Base-by-base conservation (phyloP, 2,888 invertebrate species). In the Plutella xylostella region DNA sequence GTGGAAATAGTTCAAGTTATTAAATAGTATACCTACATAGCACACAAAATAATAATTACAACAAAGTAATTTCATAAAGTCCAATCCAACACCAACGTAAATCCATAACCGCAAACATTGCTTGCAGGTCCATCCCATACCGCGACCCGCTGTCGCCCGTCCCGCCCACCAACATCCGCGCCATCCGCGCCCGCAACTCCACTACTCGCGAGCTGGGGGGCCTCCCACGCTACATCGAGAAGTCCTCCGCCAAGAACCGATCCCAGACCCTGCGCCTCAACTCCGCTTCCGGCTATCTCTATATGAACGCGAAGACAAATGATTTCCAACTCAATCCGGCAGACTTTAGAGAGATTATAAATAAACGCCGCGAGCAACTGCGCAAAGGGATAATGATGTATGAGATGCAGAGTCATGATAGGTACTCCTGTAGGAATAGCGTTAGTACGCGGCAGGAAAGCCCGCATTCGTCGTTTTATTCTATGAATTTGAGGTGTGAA, bases 251-350 rank as follows among this genome's bases (percentile, higher is more conserved):
- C 2, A 78, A 75, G 28, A 68, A 67, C 53, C 60, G 69, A 0
- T 82, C 83, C 0, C 83, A 83, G 39, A 74, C 84, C 0, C 57
- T 85, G 0, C 60, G 85, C 1, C 72, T 85, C 0, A 84, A 84
- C 55, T 85, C 85, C 0, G 85, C 85, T 0, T 85, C 85, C 0
- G 85, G 85, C 0, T 79, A 84, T 52, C 58, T 85, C 1, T 84
- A 80, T 51, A 85, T 85, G 85, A 85, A 84, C 62, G 85, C 85
- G 0, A 77, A 68, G 43, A 59, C 69, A 2, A 80, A 82, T 54
- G 85, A 85, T 41, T 85, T 85, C 60, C 76, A 80, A 56, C 52
- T 85, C 33, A 80, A 85, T 40, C 74, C 83, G 0, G 77, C 80
- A 14, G 85, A 85, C 45, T 82, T 84, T 49, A 68, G 75, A 42